Evolutionary conservation across 2,113 vertebrate genomes (phyloP).

Genomic region (Zapornia atra): DNA sequence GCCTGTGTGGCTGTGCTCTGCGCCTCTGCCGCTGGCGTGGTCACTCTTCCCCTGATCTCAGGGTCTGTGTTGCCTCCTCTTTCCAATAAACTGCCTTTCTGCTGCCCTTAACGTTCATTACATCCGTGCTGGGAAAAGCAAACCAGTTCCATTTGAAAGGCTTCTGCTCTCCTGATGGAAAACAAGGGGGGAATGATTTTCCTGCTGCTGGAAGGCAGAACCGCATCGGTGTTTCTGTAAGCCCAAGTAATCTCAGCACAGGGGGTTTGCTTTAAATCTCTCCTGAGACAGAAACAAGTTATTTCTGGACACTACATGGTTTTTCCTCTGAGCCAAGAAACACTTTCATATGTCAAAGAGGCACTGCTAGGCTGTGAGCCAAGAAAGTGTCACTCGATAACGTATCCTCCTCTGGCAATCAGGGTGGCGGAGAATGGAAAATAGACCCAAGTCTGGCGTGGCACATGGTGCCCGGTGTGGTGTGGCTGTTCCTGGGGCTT

Average conservation of each 20-base stretch:
- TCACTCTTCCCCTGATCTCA: fast-evolving
- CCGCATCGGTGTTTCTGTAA: not conserved
- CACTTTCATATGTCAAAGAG: not conserved
- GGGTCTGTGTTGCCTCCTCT: not conserved
- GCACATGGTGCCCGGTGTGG: fast-evolving
- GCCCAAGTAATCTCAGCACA: fast-evolving
- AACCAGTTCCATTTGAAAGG: not conserved
- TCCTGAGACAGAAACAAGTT: not conserved
- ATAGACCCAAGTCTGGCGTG: not conserved
- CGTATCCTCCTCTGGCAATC: not conserved
- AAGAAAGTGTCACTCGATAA: not conserved
- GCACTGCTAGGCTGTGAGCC: not conserved
- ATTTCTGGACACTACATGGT: not conserved
- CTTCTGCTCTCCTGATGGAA: not conserved
- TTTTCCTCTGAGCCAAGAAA: not conserved
- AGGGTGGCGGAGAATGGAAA: not conserved
- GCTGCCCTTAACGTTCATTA: not conserved
- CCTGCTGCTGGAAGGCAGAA: not conserved
- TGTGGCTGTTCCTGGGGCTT: not conserved
- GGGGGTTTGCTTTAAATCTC: not conserved
- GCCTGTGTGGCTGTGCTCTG: not conserved
- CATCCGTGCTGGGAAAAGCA: not conserved
- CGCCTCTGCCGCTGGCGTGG: fast-evolving
- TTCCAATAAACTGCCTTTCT: not conserved
- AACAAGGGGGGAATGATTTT: not conserved